Evolutionary conservation across 2,888 invertebrate genomes (phyloP), one percentile per base, ranked within the genome.

Genomic region (Pterostichus niger): DNA sequence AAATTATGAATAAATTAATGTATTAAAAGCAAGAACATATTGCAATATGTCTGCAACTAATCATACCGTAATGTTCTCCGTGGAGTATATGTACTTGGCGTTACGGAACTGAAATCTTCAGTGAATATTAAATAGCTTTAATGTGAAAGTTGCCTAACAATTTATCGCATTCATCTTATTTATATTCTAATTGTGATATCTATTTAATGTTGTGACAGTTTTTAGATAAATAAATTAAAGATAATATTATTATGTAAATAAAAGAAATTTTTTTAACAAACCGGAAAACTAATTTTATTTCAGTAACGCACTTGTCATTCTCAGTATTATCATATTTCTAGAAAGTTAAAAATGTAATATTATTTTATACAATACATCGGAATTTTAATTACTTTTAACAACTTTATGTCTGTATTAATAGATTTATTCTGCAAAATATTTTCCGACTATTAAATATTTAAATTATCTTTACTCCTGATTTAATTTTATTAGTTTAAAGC

Each of bases 101-200:
- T 13, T 13, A 35, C 33, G 33, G 10, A 64, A 24, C 24, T 24
- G 24, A 24, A 24, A 24, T 24, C 33, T 10, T 64, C 13, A 0
- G 35, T 5, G 13, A n/a, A n/a, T 35, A 11, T 6, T 6, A 3
- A 2, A 24, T 24, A 24, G 24, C 24, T 24, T 24, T 13, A n/a
- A 64, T 13, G 35, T 35, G 64, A 64, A 64, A 35, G 64, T 64
- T 13, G 7, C 13, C 49, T 49, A n/a, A 49, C 5, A 49, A n/a
- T 11, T 24, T 24, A 24, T 24, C 24, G 24, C 24, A n/a, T 49
- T n/a, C n/a, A 49, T 13, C 11, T 49, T 13, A 10, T 11, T 49
- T 49, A 61, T 61, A n/a, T 31, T 24, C 24, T 2, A 24, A 24
- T 24, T 24, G 24, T 24, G 24, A 24, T 24, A 24, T 24, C 3